phyloP scores from a whole-genome alignment of 2,797 vertebrate genomes.

The Menidia menidia region DNA sequence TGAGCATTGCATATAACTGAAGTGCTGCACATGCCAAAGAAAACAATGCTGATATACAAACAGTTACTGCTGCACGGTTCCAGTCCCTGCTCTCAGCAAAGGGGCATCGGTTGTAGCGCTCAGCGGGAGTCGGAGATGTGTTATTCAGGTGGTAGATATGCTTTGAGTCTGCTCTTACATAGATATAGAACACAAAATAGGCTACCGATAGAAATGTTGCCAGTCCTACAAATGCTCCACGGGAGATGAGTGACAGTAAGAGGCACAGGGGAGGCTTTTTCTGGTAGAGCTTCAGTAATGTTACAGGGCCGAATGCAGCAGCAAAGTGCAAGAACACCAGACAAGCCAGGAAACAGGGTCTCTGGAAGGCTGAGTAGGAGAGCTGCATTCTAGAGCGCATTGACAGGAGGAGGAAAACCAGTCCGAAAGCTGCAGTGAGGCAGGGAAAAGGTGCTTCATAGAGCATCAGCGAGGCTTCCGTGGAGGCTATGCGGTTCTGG shows the following conservation, averaged over 20 bases:
- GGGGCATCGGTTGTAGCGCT: conserved; percentile 86
- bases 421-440: conserved; percentile 88
- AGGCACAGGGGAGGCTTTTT: conserved; percentile 82
- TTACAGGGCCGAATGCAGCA: conserved; percentile 82
- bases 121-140: conserved; percentile 83
- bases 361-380: conserved; percentile 85
- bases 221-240: conserved; percentile 88
- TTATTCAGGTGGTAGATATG: conserved; percentile 88
- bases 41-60: conserved; percentile 86
- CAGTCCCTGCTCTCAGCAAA: conserved; percentile 87
- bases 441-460: conserved; percentile 91
- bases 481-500: conserved; percentile 81
- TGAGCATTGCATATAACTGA: conserved; percentile 89
- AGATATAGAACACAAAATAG: conserved; percentile 88
- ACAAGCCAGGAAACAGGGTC: conserved; percentile 84
- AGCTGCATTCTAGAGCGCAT: conserved; percentile 86
- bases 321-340: conserved; percentile 86
- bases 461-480: conserved; percentile 84
- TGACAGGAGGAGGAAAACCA: conserved; percentile 90
- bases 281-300: conserved; percentile 82
- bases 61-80: conserved; percentile 84
- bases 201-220: conserved; percentile 85
- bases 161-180: conserved; percentile 83
- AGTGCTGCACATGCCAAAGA: conserved; percentile 87
- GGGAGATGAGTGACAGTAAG: conserved; percentile 85